A percentile compares a stretch with the other conserved stretches of the same genome.
Conservation (phyloP, 2,113 vertebrate genomes). For the Ictidomys tridecemlineatus region DNA sequence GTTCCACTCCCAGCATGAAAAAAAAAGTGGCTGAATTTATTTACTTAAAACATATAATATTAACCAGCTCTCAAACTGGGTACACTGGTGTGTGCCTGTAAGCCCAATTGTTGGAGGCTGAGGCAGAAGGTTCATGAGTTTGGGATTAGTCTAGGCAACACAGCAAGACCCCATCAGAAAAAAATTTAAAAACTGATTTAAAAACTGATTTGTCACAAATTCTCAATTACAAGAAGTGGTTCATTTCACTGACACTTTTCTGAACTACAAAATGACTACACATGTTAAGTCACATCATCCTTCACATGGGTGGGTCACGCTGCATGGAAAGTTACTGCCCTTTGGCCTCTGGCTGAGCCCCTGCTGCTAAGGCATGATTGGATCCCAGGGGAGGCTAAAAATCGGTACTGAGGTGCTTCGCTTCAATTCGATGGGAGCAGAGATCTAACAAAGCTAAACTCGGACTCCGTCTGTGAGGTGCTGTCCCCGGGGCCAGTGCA, state of each 20-base stretch:
- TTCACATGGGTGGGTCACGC: background rate
- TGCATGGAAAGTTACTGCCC: background rate
- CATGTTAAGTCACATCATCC: background rate
- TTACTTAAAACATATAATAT: too few species aligned
- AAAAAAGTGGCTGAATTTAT: too few species aligned
- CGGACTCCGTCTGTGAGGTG: background rate
- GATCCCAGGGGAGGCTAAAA: slow-evolving; percentile 40
- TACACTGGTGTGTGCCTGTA: too few species aligned
- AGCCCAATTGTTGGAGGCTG: too few species aligned
- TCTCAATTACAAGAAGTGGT: background rate
- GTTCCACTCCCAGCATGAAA: too few species aligned
- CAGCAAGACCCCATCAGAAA: too few species aligned
- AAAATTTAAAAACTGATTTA: too few species aligned
- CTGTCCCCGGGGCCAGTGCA: background rate
- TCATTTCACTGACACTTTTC: background rate
- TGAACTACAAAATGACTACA: background rate
- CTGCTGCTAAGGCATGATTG: background rate
- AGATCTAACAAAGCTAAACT: background rate
- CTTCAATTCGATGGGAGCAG: slow-evolving; percentile 33
- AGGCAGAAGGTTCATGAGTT: too few species aligned
- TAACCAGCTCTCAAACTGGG: too few species aligned
- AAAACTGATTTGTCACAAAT: background rate
- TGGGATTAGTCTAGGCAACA: too few species aligned
- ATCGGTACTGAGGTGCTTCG: background rate
- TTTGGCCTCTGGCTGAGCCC: slow-evolving; percentile 26